Percentiles rank a stretch among this genome's conserved stretches.
These are phyloP conservation scores for Lerista edwardsae DNA, from an alignment of 2,797 vertebrate species.

Conservation along the genomic window DNA sequence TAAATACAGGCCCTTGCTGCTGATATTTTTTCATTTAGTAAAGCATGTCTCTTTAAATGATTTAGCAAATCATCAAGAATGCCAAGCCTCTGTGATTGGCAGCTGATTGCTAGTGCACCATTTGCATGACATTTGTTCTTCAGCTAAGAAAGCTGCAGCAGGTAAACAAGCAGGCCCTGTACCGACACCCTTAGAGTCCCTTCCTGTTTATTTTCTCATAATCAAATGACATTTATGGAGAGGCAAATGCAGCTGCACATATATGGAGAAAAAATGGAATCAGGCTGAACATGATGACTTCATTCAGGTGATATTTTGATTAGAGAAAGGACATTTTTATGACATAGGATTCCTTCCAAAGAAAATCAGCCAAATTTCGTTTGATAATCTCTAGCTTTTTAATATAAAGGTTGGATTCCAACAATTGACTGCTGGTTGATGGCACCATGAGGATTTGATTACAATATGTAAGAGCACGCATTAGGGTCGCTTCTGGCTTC, in stretches of 20 bases:
- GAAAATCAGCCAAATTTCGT: slow-evolving; percentile 72
- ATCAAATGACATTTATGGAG: slow-evolving; percentile 89
- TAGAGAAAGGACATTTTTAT: slow-evolving; percentile 81
- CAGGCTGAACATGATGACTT: slow-evolving; percentile 85
- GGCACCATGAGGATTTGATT: slow-evolving; percentile 49
- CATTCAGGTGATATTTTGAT: slow-evolving; percentile 86
- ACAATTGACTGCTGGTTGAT: slow-evolving; percentile 54
- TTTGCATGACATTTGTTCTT: slow-evolving; percentile 99
- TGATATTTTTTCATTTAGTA: slow-evolving; percentile 99
- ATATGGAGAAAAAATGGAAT: slow-evolving; percentile 84
- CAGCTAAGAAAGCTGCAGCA: slow-evolving; percentile 83
- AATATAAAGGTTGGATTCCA: slow-evolving; percentile 63
- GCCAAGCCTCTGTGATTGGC: slow-evolving; percentile 93
- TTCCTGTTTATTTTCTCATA: slow-evolving; percentile 89
- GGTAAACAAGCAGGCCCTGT: slow-evolving; percentile 87
- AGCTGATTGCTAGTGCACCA: slow-evolving; percentile 94
- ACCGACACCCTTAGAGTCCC: slow-evolving; percentile 83
- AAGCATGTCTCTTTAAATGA: slow-evolving; percentile 95
- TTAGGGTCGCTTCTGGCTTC: slow-evolving; percentile 38
- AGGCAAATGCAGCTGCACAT: slow-evolving; percentile 86
- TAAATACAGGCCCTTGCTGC: slow-evolving; percentile 88
- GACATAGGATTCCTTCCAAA: slow-evolving; percentile 72
- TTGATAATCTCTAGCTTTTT: slow-evolving; percentile 67
- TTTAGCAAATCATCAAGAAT: slow-evolving; percentile 94
- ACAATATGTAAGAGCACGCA: slow-evolving; percentile 27